Evolutionary conservation across 2,888 invertebrate genomes (phyloP).

Genomic region (Oxyteleia sp.): DNA sequence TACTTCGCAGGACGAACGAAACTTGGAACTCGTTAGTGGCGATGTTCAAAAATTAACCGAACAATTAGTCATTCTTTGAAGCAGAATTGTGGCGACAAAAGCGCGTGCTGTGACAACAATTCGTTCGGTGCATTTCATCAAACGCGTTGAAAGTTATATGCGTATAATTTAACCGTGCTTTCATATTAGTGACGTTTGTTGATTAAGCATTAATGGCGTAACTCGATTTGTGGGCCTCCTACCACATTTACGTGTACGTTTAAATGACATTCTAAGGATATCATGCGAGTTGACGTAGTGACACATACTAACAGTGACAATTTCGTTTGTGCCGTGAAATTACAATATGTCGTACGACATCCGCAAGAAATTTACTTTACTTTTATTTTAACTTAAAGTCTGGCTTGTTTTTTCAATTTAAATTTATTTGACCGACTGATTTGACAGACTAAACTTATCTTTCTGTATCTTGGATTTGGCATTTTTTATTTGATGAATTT

Average conservation of each 20-base stretch:
- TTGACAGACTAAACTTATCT: too few species aligned
- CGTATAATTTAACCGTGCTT: constrained; percentile 45
- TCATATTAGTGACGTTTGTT: constrained; percentile 62
- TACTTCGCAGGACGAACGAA: background rate
- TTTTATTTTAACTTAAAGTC: too few species aligned
- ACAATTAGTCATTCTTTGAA: constrained; percentile 7
- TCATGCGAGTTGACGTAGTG: constrained; percentile 55
- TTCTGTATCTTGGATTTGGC: too few species aligned
- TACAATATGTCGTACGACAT: constrained; percentile 39
- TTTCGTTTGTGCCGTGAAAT: constrained; percentile 59
- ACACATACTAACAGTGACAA: constrained; percentile 51
- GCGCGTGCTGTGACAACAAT: constrained; percentile 22
- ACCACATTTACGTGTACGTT: constrained; percentile 57
- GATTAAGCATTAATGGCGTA: constrained; percentile 66
- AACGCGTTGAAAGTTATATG: constrained; percentile 41
- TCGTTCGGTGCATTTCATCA: constrained; percentile 14
- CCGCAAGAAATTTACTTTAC: constrained; percentile 34
- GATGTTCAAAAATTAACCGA: constrained; percentile 4
- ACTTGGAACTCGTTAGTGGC: constrained; percentile 1
- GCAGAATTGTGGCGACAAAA: constrained; percentile 1
- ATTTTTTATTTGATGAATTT: too few species aligned
- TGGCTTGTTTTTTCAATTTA: too few species aligned
- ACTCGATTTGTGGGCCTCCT: constrained; percentile 65
- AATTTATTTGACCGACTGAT: too few species aligned
- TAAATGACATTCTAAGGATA: constrained; percentile 71